Evolutionary conservation across 2,113 vertebrate species (phyloP).

Genomic region (Sporophila hypoxantha): DNA sequence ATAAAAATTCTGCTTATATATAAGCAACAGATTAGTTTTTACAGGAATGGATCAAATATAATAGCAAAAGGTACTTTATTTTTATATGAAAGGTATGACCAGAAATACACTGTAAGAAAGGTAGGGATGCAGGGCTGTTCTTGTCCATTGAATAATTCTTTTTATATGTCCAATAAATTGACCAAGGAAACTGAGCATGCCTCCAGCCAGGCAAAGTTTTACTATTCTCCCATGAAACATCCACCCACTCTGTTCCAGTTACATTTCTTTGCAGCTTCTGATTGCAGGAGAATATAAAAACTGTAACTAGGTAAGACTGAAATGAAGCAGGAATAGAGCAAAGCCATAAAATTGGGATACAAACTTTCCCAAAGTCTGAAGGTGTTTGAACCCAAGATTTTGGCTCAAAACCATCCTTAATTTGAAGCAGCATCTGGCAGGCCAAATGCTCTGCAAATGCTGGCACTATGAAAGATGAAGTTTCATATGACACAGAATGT

Average conservation of each 20-base stretch:
- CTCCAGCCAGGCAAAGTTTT: slow-evolving; percentile 37
- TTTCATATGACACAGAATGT: background rate
- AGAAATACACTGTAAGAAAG: slow-evolving; percentile 27
- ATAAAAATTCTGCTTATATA: slow-evolving; percentile 23
- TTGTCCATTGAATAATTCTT: slow-evolving; percentile 21
- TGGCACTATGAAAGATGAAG: slow-evolving; percentile 2
- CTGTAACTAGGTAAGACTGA: slow-evolving; percentile 49
- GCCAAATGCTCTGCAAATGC: slow-evolving; percentile 22
- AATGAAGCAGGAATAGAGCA: slow-evolving; percentile 41
- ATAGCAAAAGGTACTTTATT: slow-evolving; percentile 24
- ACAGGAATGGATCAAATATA: slow-evolving; percentile 5
- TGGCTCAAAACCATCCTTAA: slow-evolving; percentile 38
- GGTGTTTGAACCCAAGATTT: slow-evolving; percentile 43
- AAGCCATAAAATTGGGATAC: background rate
- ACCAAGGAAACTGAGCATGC: slow-evolving; percentile 4
- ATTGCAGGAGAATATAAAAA: slow-evolving; percentile 46
- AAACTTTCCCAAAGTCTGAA: slow-evolving; percentile 40
- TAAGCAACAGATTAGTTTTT: slow-evolving; percentile 19
- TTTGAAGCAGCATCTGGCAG: slow-evolving; percentile 50
- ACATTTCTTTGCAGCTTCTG: slow-evolving; percentile 35
- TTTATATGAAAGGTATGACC: slow-evolving; percentile 30
- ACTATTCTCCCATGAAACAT: slow-evolving; percentile 43
- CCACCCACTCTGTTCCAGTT: slow-evolving; percentile 6
- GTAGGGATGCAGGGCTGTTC: background rate
- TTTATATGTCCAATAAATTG: slow-evolving; percentile 28